Evolutionary conservation across 2,888 invertebrate genomes (phyloP).

Genomic region (Aromia moschata): DNA sequence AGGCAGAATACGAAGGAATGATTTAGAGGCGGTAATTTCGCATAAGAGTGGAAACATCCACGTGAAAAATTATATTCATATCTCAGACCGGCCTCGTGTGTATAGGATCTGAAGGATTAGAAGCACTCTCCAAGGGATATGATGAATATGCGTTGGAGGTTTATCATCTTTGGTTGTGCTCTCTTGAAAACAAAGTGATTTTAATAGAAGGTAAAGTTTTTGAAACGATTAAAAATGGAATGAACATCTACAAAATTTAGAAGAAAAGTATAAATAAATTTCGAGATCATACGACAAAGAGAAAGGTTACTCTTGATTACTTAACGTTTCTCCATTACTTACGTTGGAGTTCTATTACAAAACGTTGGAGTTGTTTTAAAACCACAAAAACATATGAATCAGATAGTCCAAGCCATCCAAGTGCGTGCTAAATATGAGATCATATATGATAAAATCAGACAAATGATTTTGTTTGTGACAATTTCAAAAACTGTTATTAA

Average conservation of each 20-base stretch:
- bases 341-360: too few species aligned
- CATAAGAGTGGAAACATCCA: conserved; percentile 7
- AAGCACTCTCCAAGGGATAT: neutral
- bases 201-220: neutral
- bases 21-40: conserved; percentile 6
- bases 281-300: too few species aligned
- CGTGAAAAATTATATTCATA: conserved; percentile 18
- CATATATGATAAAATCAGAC: too few species aligned
- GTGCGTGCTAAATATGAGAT: too few species aligned
- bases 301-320: too few species aligned
- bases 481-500: too few species aligned
- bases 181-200: neutral
- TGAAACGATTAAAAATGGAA: too few species aligned
- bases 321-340: too few species aligned
- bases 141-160: neutral
- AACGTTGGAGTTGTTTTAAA: too few species aligned
- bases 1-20: conserved; percentile 10
- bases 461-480: too few species aligned
- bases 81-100: conserved; percentile 1
- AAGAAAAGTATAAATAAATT: neutral
- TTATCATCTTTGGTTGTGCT: neutral
- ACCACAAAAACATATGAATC: too few species aligned
- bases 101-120: neutral
- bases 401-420: too few species aligned
- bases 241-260: neutral